Evolutionary conservation across 2,797 vertebrate genomes (phyloP), one percentile per base, ranked within the genome.

Genomic region (Sebastes trivittatus): DNA sequence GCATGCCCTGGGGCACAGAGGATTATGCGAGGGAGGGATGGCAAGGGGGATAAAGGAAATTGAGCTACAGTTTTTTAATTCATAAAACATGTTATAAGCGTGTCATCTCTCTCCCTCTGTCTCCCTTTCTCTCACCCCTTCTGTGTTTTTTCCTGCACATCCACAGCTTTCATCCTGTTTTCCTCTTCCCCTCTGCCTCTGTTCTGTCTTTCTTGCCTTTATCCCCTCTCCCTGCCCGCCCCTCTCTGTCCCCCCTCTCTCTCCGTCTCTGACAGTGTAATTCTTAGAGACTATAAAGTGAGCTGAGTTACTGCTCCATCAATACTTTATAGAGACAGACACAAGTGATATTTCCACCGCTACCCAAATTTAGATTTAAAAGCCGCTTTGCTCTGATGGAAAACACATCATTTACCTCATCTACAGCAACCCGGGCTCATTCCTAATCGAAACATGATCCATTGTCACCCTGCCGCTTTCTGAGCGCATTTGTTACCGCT

Each of bases 11-110:
- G 79, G 90, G 89, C 84, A 66, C 55, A 9, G 75, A 82, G 88
- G 89, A 89, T 92, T 84, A 92, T 84, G 83, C 30, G 72, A 80
- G 78, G 64, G 56, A 82, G 55, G 76, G 77, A 82, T 81, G 89
- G 81, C 85, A 85, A 8, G 84, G 84, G 91, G 85, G 89, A 88
- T 91, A 87, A 90, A 90, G 85, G 90, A 92, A 93, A 93, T 84
- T 88, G 92, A 94, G 91, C 89, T 87, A 38, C 82, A 87, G 88
- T 75, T 77, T 90, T 95, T 93, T 93, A 88, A 94, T 94, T 94
- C 90, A 94, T 93, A 92, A 93, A 94, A 94, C 90, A 93, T 94
- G 90, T 85, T 88, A 75, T 82, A 78, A 72, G 81, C 84, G 85
- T 92, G 91, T 91, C 89, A 83, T 91, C 70, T 82, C 82, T 76